Base-by-base conservation (phyloP, 92 coral and sea anemone genomes). In the Porites rus region DNA sequence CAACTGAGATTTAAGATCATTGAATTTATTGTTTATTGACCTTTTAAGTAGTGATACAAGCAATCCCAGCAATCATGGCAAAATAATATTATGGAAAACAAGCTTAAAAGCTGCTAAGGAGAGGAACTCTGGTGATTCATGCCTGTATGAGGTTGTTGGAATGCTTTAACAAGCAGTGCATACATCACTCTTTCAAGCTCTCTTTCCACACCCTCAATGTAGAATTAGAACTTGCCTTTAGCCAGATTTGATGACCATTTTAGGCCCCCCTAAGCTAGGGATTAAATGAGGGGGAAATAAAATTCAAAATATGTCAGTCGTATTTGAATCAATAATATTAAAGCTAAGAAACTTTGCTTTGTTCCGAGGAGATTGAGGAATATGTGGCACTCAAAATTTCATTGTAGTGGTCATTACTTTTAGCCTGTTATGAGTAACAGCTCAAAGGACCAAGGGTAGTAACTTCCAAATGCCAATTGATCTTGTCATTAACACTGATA, bases 191-290 rank as follows among this genome's bases (percentile, higher is more conserved):
- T 62, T 65, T 51, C 87, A 73, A 83, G 63, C 80, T 76, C 76
- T 76, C 81, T 22, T 76, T 84, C 83, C 88, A 76, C 77, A 76
- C 69, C 76, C 64, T 24, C 22, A 51, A 85, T 75, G 95, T 64
- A 89, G 77, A 67, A 38, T 38, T 38, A 71, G 88, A 91, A 95
- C 99, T 96, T 96, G 98, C 97, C 99, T 94, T 96, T 92, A 94
- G 98, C 96, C 97, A 92, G 94, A 79, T 87, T 87, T 91, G 98
- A 86, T 77, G 99, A 89, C 88, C 95, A 90, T 85, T 95, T 95
- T 95, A 95, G 92, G 95, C 99, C 98, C 99, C 99, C 98, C 92
- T 93, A 92, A 94, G 99, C 99, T 96, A 94, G 92, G 99, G 99
- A 96, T 92, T 82, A 95, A 94, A 91, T 88, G 93, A 84, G 80